Evolutionary conservation across 2,113 vertebrate species (phyloP), one percentile per base, ranked within the genome.

Genomic region (Psophia crepitans): DNA sequence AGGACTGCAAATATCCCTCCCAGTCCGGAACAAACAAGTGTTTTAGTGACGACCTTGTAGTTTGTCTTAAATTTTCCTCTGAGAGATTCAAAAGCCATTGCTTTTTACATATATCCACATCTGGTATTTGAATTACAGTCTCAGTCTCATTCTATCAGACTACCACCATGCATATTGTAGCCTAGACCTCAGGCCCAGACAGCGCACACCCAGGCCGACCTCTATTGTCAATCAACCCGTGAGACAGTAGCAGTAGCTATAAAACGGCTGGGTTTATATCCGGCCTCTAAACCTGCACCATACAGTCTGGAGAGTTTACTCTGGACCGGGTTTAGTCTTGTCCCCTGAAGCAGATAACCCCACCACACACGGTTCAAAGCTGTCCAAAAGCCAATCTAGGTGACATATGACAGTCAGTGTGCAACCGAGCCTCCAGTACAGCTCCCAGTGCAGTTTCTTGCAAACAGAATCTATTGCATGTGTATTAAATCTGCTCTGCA

Each of bases 1-100:
- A 39, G 64, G 66, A 73, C 14, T 71, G 30, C 68, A 84, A 92
- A 80, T 87, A 94, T 43, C 58, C 61, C 39, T 58, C 27, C 33
- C 81, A 21, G 37, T 24, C 54, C 70, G 66, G 81, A 83, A 83
- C 49, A 96, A 97, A 89, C 73, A 95, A 90, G 39, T 1, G 11
- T 84, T 90, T 87, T 64, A 78, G 27, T 37, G 22, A 71, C 57
- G 66, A 84, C 69, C 80, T 78, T 79, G 53, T 17, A 37, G 37
- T 44, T 84, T 78, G 33, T 44, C 60, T 84, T 76, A 51, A 46
- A 41, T 65, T 87, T 79, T 73, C 74, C 46, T 84, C 48, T 19
- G 12, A 57, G 71, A 70, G 8, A 46, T 39, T 43, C 41, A 54
- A 37, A n/a, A 53, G 5, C 8, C 28, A 30, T 24, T 35, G 44